Conservation (phyloP, 1,140 invertebrate genomes). For the Meloidogyne floridensis region DNA sequence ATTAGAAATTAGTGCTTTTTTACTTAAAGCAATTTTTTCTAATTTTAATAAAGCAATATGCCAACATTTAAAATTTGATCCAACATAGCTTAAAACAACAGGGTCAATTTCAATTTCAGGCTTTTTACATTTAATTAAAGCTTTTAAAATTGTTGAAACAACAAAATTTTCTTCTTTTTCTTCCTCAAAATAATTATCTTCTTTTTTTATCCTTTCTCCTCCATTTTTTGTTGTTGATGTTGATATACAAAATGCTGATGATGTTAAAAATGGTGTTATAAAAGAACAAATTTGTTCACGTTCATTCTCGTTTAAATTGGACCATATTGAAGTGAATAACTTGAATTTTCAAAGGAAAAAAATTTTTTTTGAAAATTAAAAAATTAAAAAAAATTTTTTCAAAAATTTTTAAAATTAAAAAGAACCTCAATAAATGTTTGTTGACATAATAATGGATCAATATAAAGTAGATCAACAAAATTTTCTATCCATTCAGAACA, state of each 20-base stretch:
- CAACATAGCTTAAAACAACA: slow-evolving; percentile 40
- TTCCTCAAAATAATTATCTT: not conserved
- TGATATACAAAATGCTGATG: slow-evolving; percentile 15
- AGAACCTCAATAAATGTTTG: slow-evolving; percentile 40
- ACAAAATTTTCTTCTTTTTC: slow-evolving; percentile 16
- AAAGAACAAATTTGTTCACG: slow-evolving; percentile 26
- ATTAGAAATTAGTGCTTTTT: slow-evolving; percentile 17
- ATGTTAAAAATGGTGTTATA: slow-evolving; percentile 29
- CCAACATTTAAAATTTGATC: slow-evolving; percentile 40
- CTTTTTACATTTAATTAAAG: slow-evolving; percentile 34
- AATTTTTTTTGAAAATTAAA: not conserved
- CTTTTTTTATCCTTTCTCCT: slow-evolving; percentile 7
- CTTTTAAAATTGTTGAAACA: slow-evolving; percentile 34
- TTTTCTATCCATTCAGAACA: slow-evolving; percentile 12
- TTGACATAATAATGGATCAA: slow-evolving; percentile 14
- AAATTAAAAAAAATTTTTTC: not conserved
- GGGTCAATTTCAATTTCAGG: slow-evolving; percentile 39
- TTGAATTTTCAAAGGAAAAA: slow-evolving; percentile 1
- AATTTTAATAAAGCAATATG: slow-evolving; percentile 30
- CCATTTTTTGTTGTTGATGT: too few relatives aligned
- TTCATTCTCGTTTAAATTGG: slow-evolving; percentile 25
- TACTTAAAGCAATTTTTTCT: slow-evolving; percentile 18
- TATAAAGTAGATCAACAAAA: slow-evolving; percentile 30
- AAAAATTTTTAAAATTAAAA: not conserved
- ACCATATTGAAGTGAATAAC: slow-evolving; percentile 38